phyloP scores from a whole-genome alignment of 2,113 vertebrate genomes.

The Scytalopus superciliaris region DNA sequence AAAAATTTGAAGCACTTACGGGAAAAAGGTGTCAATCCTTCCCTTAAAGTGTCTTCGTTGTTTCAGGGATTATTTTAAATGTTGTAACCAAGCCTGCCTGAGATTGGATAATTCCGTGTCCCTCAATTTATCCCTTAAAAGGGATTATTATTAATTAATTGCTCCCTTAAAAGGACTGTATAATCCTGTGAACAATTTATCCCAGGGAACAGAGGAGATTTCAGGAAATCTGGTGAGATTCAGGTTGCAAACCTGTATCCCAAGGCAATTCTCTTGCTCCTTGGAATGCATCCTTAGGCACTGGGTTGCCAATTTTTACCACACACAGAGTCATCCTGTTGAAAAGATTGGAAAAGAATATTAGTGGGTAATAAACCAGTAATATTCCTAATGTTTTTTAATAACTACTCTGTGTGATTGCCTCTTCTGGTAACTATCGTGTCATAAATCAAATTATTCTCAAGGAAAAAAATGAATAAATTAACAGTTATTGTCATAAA shows the following conservation, averaged over 20 bases:
- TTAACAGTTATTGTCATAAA: background rate
- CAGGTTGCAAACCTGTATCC: background rate
- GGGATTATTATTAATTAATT: too few species aligned
- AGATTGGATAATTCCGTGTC: background rate
- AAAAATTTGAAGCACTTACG: rapidly evolving
- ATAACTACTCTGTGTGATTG: background rate
- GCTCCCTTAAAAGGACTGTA: too few species aligned
- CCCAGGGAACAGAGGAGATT: background rate
- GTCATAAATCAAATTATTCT: background rate
- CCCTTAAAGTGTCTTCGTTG: background rate
- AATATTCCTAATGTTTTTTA: background rate
- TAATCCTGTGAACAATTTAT: background rate
- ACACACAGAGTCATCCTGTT: background rate
- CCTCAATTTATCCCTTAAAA: background rate
- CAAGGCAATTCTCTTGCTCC: background rate
- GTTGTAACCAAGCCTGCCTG: background rate
- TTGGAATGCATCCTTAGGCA: background rate
- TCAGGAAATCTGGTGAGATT: background rate
- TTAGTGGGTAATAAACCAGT: background rate
- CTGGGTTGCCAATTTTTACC: background rate
- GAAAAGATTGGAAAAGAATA: background rate
- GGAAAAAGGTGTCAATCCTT: background rate
- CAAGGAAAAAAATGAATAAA: background rate
- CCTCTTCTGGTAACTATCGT: background rate
- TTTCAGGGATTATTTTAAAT: background rate